Percentiles rank a stretch among this genome's conserved stretches.
Conservation (phyloP, 2,113 vertebrate species). For the Cisticola juncidis region DNA sequence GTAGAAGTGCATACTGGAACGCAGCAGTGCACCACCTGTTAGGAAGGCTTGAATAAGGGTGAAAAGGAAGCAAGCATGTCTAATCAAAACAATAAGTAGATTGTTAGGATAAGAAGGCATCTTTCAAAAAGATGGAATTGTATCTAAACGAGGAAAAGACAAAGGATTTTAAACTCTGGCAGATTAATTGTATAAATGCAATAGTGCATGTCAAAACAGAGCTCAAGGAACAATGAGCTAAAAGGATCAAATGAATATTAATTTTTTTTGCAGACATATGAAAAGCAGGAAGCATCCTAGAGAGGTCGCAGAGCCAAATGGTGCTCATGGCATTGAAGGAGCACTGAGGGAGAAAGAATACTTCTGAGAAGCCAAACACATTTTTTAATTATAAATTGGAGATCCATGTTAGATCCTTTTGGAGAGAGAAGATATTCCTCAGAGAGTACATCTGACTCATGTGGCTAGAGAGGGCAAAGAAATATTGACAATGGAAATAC, state of each 20-base stretch:
- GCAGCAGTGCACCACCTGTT: not conserved
- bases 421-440: not conserved
- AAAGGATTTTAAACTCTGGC: not conserved
- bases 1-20: not conserved
- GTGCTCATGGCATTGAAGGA: not conserved
- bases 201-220: conserved; percentile 6
- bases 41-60: not conserved
- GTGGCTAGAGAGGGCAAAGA: not conserved
- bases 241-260: conserved; percentile 21
- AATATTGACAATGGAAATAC: not conserved
- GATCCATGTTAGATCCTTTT: not conserved
- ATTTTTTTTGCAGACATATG: not conserved
- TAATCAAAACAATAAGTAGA: not conserved
- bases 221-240: not conserved
- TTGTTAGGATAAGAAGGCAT: conserved; percentile 10
- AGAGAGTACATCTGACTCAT: not conserved
- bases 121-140: not conserved
- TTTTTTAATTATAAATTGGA: not conserved
- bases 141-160: not conserved
- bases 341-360: not conserved
- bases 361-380: not conserved
- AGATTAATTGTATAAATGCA: conserved; percentile 21
- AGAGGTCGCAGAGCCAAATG: not conserved
- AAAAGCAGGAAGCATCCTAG: not conserved
- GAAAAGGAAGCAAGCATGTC: not conserved